phyloP scores from a whole-genome alignment of 2,888 invertebrate genomes.

The Chrysina gloriosa region DNA sequence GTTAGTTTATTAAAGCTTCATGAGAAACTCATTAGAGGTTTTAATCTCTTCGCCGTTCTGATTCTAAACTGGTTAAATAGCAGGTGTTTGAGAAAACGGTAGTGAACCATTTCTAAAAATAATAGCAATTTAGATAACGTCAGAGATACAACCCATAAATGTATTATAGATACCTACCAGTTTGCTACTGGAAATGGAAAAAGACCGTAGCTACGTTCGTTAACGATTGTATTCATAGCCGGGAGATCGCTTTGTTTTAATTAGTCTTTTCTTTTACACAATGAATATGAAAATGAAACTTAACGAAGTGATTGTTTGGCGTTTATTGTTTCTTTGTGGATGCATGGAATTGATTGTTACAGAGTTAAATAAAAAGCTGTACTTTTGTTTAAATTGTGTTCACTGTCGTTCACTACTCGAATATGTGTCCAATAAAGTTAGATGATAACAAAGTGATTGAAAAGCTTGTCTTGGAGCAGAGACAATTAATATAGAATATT shows the following conservation, averaged over 20 bases:
- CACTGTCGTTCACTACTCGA: too few species aligned
- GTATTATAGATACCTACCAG: slow-evolving; percentile 28
- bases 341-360: neutral
- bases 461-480: too few species aligned
- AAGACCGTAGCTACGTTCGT: slow-evolving; percentile 17
- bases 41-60: neutral
- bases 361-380: neutral
- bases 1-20: slow-evolving; percentile 21
- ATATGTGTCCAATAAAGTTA: too few species aligned
- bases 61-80: slow-evolving; percentile 33
- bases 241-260: slow-evolving; percentile 17
- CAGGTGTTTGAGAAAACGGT: slow-evolving; percentile 44
- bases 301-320: slow-evolving; percentile 24
- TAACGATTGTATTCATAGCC: slow-evolving; percentile 33
- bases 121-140: slow-evolving; percentile 37
- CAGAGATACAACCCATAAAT: slow-evolving; percentile 31
- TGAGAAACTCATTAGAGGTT: slow-evolving; percentile 31
- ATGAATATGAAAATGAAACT: slow-evolving; percentile 2
- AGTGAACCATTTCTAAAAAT: slow-evolving; percentile 40
- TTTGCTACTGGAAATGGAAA: slow-evolving; percentile 38
- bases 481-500: too few species aligned
- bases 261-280: slow-evolving; percentile 26
- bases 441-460: too few species aligned
- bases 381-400: too few species aligned
- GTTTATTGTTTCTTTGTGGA: slow-evolving; percentile 3